These are phyloP conservation scores for Cyanocitta stelleri DNA, from an alignment of 2,113 vertebrate species.

Conservation along the genomic window DNA sequence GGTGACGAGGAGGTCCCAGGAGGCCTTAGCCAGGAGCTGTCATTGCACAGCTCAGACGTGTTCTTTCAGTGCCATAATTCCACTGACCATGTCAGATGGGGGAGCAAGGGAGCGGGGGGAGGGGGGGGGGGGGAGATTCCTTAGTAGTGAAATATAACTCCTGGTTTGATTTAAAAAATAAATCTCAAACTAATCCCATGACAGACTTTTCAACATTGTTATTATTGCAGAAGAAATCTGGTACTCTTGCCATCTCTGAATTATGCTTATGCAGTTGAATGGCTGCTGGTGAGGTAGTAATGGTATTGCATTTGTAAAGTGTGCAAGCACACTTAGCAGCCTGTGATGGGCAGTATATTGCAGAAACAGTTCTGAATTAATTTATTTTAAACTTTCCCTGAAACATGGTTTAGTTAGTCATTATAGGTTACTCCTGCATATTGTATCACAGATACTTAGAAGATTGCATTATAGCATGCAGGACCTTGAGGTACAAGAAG, in stretches of 20 bases:
- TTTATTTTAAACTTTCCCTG: neutral
- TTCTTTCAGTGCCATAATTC: neutral
- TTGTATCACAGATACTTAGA: neutral
- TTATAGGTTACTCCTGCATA: neutral
- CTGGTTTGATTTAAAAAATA: neutral
- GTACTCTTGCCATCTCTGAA: neutral
- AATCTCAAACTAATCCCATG: neutral
- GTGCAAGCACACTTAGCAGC: neutral
- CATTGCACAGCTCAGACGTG: neutral
- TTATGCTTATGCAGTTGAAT: neutral
- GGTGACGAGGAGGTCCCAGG: neutral
- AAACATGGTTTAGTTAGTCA: neutral
- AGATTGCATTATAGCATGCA: neutral
- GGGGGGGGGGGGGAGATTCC: rapidly evolving
- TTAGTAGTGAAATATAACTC: neutral
- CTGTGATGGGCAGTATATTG: too few relatives aligned
- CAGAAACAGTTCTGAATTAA: neutral
- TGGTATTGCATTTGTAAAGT: neutral
- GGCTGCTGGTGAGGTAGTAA: neutral
- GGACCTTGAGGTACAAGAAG: neutral
- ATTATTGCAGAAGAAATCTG: neutral
- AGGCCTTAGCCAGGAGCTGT: neutral
- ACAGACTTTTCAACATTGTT: neutral
- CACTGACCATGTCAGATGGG: neutral
- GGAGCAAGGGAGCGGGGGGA: rapidly evolving